These are phyloP conservation scores for Thymallus thymallus DNA, from an alignment of 2,113 vertebrate species.

Conservation along the genomic window DNA sequence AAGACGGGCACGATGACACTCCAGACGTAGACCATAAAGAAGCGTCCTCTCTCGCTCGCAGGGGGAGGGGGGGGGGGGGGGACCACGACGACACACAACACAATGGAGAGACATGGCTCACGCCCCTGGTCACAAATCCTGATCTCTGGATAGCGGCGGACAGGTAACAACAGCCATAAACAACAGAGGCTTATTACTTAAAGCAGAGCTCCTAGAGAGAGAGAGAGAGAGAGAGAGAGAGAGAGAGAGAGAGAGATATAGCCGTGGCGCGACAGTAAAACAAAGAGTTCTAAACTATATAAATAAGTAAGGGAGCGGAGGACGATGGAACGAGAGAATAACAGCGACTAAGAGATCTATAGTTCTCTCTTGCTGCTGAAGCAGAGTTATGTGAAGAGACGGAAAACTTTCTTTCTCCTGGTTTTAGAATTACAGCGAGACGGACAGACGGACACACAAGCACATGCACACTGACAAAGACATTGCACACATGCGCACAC, in stretches of 20 bases:
- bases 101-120: conserved; percentile 31
- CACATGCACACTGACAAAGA: background rate
- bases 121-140: conserved; percentile 46
- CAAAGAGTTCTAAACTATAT: conserved; percentile 7
- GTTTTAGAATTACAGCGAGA: conserved; percentile 34
- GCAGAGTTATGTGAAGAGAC: conserved; percentile 27
- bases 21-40: background rate
- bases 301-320: conserved; percentile 36
- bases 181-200: conserved; percentile 35
- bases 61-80: background rate
- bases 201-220: conserved; percentile 5
- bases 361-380: conserved; percentile 7
- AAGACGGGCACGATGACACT: background rate
- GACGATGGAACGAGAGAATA: background rate
- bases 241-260: background rate
- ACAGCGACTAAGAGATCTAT: conserved; percentile 40
- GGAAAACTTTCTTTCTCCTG: conserved; percentile 27
- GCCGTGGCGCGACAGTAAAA: background rate
- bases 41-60: background rate
- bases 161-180: conserved; percentile 50
- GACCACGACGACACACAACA: background rate
- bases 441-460: background rate
- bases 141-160: conserved; percentile 38
- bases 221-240: background rate
- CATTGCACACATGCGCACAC: background rate